Evolutionary conservation across 2,797 vertebrate species (phyloP).

Genomic region (Poeciliopsis presidionis): DNA sequence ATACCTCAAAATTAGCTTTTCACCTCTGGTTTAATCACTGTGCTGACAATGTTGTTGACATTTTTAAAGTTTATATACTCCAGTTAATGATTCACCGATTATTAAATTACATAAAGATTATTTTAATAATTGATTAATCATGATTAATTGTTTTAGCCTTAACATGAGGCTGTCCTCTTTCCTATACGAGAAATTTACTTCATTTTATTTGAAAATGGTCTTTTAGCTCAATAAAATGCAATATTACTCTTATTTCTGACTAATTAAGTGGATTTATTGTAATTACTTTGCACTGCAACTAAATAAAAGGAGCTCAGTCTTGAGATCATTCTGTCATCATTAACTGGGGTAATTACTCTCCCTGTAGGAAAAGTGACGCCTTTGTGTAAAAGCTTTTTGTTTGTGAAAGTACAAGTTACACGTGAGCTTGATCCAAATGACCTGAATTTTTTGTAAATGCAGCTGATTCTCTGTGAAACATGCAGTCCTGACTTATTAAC

Average conservation of each 20-base stretch:
- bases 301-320: neutral
- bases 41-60: no score
- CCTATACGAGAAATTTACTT: neutral
- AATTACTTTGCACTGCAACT: neutral
- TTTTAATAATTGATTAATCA: no score
- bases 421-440: conserved; percentile 52
- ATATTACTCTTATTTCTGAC: neutral
- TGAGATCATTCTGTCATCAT: conserved; percentile 63
- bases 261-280: neutral
- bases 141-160: neutral
- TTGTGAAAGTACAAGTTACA: conserved; percentile 55
- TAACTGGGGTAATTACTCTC: conserved; percentile 43
- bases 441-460: conserved; percentile 4
- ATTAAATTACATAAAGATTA: no score
- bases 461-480: conserved; percentile 4
- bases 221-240: neutral
- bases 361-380: conserved; percentile 56
- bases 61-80: no score
- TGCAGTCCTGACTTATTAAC: neutral
- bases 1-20: no score
- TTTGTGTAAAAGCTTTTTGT: conserved; percentile 76
- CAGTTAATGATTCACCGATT: no score
- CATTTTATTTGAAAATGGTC: neutral
- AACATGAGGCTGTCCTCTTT: neutral
- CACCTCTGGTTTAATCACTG: no score